Conservation (phyloP, 2,888 invertebrate genomes). For the Agonopterix arenella region DNA sequence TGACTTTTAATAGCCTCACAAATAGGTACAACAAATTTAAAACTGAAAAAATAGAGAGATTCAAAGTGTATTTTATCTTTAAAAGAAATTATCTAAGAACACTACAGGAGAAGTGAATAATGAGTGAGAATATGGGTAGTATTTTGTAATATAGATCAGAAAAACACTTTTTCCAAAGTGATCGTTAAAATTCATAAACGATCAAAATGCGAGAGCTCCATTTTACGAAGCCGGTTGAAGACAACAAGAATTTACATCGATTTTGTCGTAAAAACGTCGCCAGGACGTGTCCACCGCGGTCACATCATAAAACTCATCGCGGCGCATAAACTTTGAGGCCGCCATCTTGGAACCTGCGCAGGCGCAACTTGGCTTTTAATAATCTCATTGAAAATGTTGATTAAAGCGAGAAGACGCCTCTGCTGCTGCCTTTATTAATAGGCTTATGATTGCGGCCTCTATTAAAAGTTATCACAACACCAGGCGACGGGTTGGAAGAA, state of each 20-base stretch:
- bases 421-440: slow-evolving; percentile 48
- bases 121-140: too few relatives aligned
- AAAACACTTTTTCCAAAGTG: too few relatives aligned
- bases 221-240: slow-evolving; percentile 35
- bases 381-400: slow-evolving; percentile 61
- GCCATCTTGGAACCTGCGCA: slow-evolving; percentile 29
- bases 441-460: slow-evolving; percentile 52
- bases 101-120: too few relatives aligned
- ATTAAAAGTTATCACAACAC: slow-evolving; percentile 55
- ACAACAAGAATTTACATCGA: slow-evolving; percentile 7
- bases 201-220: slow-evolving; percentile 18
- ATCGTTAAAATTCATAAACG: too few relatives aligned
- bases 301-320: slow-evolving; percentile 35
- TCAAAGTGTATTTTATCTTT: too few relatives aligned
- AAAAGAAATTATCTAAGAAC: too few relatives aligned
- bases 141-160: too few relatives aligned
- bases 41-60: too few relatives aligned
- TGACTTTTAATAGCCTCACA: too few relatives aligned
- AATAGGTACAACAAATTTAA: too few relatives aligned
- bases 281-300: slow-evolving; percentile 14
- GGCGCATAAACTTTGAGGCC: slow-evolving; percentile 17
- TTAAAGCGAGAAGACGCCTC: slow-evolving; percentile 51
- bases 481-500: slow-evolving; percentile 29
- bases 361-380: slow-evolving; percentile 32
- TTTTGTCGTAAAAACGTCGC: slow-evolving; percentile 21